Percentiles rank a stretch among this genome's conserved stretches.
Evolutionary conservation across 2,888 invertebrate genomes (phyloP).

Genomic region (Eupithecia exiguata): DNA sequence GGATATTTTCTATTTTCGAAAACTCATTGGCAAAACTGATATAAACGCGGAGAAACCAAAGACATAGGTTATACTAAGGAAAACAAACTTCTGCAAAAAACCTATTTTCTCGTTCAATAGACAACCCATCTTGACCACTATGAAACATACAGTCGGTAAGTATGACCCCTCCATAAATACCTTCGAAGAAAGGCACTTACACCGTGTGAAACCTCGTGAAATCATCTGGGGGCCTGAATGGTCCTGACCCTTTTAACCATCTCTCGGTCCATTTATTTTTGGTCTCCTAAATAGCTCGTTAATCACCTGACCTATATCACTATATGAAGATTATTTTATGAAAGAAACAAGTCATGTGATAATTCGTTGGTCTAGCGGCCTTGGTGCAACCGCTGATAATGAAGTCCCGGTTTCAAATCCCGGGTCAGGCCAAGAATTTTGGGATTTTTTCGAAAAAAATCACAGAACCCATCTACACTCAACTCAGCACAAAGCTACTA

Average conservation of each 20-base stretch:
- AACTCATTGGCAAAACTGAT: no score
- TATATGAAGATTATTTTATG: constrained; percentile 13
- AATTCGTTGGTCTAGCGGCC: neutral
- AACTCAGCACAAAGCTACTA: no score
- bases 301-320: constrained; percentile 33
- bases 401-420: no score
- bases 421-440: no score
- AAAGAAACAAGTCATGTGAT: neutral
- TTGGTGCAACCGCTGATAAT: neutral
- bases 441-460: no score
- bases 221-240: constrained; percentile 17
- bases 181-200: neutral
- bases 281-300: constrained; percentile 36
- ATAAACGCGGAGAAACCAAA: no score
- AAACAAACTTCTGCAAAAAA: no score
- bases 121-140: neutral
- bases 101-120: no score
- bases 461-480: no score
- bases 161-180: neutral
- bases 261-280: constrained; percentile 44
- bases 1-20: no score
- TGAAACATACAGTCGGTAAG: neutral
- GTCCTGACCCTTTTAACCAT: constrained; percentile 40
- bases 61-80: no score
- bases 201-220: constrained; percentile 14